phyloP scores from a whole-genome alignment of 2,888 invertebrate species.

The Pemphredon lugubris region DNA sequence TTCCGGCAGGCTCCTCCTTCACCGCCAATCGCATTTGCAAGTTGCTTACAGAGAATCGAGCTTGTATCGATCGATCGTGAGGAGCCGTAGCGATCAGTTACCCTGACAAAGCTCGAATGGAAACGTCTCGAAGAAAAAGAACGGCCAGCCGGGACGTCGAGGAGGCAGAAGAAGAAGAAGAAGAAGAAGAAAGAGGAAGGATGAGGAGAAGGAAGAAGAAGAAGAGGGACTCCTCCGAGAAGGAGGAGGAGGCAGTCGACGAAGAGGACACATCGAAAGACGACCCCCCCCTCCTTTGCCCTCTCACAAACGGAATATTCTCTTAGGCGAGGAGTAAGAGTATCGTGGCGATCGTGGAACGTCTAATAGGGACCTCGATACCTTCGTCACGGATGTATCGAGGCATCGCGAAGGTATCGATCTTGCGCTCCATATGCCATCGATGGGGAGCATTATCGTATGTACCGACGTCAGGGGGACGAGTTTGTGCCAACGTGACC shows the following conservation, averaged over 20 bases:
- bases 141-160: conserved; percentile 27
- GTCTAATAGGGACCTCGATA: conserved; percentile 57
- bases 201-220: conserved; percentile 35
- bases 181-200: conserved; percentile 9
- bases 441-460: conserved; percentile 45
- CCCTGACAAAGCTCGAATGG: conserved; percentile 67
- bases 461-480: conserved; percentile 37
- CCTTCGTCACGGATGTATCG: conserved; percentile 63
- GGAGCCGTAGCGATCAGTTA: conserved; percentile 67
- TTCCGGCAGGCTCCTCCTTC: conserved; percentile 63
- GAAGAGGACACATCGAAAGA: conserved; percentile 19
- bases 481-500: conserved; percentile 49
- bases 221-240: conserved; percentile 1
- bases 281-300: neutral
- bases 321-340: conserved; percentile 23
- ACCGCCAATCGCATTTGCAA: conserved; percentile 67
- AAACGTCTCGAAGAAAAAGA: conserved; percentile 54
- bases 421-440: conserved; percentile 59
- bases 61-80: conserved; percentile 74
- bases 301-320: conserved; percentile 43
- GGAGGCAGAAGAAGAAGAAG: conserved; percentile 6
- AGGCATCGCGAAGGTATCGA: conserved; percentile 51
- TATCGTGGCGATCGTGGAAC: conserved; percentile 44
- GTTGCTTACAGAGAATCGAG: conserved; percentile 64
- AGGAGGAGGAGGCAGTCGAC: no score